Evolutionary conservation across 1,140 invertebrate genomes (phyloP).

Genomic region (Apis florea): DNA sequence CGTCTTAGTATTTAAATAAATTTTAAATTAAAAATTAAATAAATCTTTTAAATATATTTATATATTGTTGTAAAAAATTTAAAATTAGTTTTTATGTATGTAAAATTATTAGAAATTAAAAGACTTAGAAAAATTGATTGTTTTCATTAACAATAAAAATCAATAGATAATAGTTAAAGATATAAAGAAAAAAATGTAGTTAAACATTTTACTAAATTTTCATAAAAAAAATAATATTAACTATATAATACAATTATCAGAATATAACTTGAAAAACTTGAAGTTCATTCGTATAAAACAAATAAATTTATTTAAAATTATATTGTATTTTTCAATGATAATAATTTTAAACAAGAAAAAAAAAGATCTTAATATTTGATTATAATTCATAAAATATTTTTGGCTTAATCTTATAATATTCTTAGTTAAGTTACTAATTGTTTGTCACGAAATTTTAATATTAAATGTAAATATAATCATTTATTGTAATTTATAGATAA

Average conservation of each 20-base stretch:
- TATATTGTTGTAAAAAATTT: neutral
- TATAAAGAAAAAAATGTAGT: neutral
- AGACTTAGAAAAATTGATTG: neutral
- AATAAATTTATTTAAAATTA: conserved; percentile 9
- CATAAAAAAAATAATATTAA: conserved; percentile 4
- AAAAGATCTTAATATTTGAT: neutral
- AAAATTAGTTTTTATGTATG: conserved; percentile 7
- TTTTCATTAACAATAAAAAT: neutral
- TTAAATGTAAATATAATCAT: neutral
- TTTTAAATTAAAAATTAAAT: neutral
- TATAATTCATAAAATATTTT: neutral
- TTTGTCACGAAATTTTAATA: neutral
- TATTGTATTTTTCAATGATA: neutral
- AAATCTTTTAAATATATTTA: conserved; percentile 1
- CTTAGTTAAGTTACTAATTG: neutral
- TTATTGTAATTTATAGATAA: neutral
- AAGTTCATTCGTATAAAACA: too few relatives aligned
- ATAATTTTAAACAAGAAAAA: neutral
- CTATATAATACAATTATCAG: neutral
- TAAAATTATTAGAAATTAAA: too few relatives aligned
- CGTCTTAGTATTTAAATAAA: neutral
- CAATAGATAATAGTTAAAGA: neutral
- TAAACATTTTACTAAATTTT: neutral
- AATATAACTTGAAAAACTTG: neutral
- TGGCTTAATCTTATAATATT: neutral